Conservation (phyloP, 2,797 vertebrate genomes). For the Peromyscus aztecus region DNA sequence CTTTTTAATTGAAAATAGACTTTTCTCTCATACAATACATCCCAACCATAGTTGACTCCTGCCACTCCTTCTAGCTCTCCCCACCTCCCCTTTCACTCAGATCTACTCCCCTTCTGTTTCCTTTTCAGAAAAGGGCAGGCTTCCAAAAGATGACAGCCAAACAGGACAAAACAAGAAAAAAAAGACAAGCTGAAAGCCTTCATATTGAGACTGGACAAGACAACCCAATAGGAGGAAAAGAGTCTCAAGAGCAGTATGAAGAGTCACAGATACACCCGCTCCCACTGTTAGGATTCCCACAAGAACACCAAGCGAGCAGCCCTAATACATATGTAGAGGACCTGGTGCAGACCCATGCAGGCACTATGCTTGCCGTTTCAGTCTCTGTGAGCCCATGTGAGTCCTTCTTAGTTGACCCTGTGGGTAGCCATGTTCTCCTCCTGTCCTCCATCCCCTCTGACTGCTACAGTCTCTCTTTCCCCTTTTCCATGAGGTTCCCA, state of each 20-base stretch:
- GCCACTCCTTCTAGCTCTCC: neutral
- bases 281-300: neutral
- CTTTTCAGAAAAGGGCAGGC: neutral
- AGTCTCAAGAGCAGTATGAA: neutral
- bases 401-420: neutral
- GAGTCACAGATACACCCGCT: neutral
- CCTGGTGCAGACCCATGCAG: neutral
- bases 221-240: neutral
- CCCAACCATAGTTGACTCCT: neutral
- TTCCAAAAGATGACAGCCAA: neutral
- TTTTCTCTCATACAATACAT: neutral
- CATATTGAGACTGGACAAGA: neutral
- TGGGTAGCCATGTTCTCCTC: neutral
- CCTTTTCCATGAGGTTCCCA: neutral
- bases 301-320: neutral
- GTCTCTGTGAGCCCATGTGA: neutral
- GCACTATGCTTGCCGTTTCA: neutral
- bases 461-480: neutral
- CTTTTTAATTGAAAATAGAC: neutral
- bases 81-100: neutral
- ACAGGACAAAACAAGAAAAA: neutral
- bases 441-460: neutral
- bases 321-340: neutral
- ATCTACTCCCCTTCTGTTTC: neutral
- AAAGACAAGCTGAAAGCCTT: neutral